These are phyloP conservation scores for Camponotus fellah DNA, from an alignment of 2,888 invertebrate species.

Conservation along the genomic window DNA sequence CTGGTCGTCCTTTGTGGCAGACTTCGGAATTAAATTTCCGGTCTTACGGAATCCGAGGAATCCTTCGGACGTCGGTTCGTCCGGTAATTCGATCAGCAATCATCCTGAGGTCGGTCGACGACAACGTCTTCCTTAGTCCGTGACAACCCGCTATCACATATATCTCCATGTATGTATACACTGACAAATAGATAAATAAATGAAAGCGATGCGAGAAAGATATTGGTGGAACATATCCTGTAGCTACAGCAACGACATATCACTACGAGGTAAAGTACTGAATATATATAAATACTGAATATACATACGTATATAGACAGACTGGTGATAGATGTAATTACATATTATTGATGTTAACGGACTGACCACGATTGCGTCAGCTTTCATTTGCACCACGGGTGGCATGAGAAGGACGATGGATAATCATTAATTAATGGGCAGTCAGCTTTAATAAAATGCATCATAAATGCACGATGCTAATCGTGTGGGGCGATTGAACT, in stretches of 20 bases:
- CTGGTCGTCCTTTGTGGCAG: slow-evolving; percentile 65
- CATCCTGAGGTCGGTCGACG: slow-evolving; percentile 49
- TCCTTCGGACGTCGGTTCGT: slow-evolving; percentile 65
- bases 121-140: slow-evolving; percentile 26
- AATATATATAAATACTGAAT: neutral
- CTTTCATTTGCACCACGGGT: slow-evolving; percentile 47
- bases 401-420: slow-evolving; percentile 22
- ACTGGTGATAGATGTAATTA: slow-evolving; percentile 47
- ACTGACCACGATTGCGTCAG: slow-evolving; percentile 47
- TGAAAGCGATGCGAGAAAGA: slow-evolving; percentile 20
- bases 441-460: slow-evolving; percentile 49
- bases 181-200: slow-evolving; percentile 38
- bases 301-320: neutral
- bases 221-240: neutral
- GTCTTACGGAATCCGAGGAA: slow-evolving; percentile 71
- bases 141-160: slow-evolving; percentile 9
- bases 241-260: neutral
- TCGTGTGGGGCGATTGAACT: slow-evolving; percentile 31
- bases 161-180: neutral
- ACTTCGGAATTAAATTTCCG: slow-evolving; percentile 74
- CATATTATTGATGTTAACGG: slow-evolving; percentile 51
- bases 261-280: neutral
- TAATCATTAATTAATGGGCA: slow-evolving; percentile 55
- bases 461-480: slow-evolving; percentile 49
- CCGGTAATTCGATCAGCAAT: slow-evolving; percentile 75